A percentile compares a stretch with the other conserved stretches of the same genome.
phyloP scores from a whole-genome alignment of 2,888 invertebrate genomes.

The Lottia gigantea region DNA sequence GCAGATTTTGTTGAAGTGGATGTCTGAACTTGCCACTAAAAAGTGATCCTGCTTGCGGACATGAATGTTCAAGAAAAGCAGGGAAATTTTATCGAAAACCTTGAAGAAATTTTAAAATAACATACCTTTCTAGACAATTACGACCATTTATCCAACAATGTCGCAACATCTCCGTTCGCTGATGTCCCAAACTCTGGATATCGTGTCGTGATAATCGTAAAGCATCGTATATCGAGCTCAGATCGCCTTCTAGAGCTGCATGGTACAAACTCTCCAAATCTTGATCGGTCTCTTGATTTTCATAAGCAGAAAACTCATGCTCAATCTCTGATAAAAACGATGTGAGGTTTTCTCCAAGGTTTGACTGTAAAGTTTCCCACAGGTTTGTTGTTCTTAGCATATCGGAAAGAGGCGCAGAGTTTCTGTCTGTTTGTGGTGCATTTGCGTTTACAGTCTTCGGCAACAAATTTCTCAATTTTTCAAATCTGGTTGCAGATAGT shows the following conservation, averaged over 20 bases:
- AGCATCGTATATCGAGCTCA: not conserved
- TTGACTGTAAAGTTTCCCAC: not conserved
- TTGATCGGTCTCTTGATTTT: not conserved
- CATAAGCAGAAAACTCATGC: not conserved
- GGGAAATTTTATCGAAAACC: too few relatives aligned
- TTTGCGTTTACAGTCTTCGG: not conserved
- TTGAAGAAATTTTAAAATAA: too few relatives aligned
- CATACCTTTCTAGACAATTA: not conserved
- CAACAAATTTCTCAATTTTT: conserved; percentile 5
- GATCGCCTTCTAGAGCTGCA: not conserved
- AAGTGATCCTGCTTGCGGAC: too few relatives aligned
- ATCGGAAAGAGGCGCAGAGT: not conserved
- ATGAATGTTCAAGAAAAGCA: too few relatives aligned
- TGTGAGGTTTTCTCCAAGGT: not conserved
- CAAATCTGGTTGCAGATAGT: conserved; percentile 4
- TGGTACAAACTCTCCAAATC: not conserved
- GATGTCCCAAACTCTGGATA: not conserved
- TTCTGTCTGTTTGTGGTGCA: not conserved
- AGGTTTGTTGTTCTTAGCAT: not conserved
- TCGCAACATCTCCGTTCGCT: not conserved
- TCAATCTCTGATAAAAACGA: not conserved
- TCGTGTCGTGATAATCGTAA: not conserved
- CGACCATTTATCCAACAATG: conserved; percentile 4
- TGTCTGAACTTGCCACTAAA: too few relatives aligned
- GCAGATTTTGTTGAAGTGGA: too few relatives aligned